Base-by-base conservation (phyloP, 1,140 invertebrate species). In the Leptinotarsa texana region DNA sequence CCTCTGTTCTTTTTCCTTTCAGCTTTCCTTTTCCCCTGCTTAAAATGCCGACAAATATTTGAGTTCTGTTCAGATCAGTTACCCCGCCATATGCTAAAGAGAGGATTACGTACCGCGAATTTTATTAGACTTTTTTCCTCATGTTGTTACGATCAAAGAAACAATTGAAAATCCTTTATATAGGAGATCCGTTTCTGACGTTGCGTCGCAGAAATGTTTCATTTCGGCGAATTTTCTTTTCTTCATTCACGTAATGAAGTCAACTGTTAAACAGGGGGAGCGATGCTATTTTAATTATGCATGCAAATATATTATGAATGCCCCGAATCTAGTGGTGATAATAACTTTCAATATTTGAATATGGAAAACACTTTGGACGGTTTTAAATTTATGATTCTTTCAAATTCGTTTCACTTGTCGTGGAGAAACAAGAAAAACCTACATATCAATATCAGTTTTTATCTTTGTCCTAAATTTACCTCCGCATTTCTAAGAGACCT, bases 31-130 rank as follows among this genome's bases (percentile, higher is more conserved):
- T 65, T 18, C 71, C 62, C 71, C 63, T 73, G 63, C 51, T 71
- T 18, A 66, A 73, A 73, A 73, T 73, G 71, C 71, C 71, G 71
- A 63, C 71, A 73, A 73, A 66, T 73, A 73, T 73, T 73, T 73
- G 42, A 73, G 71, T 73, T 73, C 21, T 65, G 71, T 73, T 66
- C 71, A 73, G 71, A 73, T 73, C 63, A 73, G 63, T 65, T 73
- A 71, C 71, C 71, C 71, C 47, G 63, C 62, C 71, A 66, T 73
- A 73, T 73, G 71, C 71, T 42, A 65, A 73, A 49, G 61, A 66
- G 71, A 73, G 71, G 71, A 73, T 73, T 73, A 73, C 63, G 71
- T 62, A 73, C 71, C 61, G 71, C 71, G 62, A 72, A 72, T 72
- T 72, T 72, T 72, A 72, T 72, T 72, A 72, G 69, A 72, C 57